Base-by-base conservation (phyloP, 2,113 vertebrate species). In the Trichechus manatus region DNA sequence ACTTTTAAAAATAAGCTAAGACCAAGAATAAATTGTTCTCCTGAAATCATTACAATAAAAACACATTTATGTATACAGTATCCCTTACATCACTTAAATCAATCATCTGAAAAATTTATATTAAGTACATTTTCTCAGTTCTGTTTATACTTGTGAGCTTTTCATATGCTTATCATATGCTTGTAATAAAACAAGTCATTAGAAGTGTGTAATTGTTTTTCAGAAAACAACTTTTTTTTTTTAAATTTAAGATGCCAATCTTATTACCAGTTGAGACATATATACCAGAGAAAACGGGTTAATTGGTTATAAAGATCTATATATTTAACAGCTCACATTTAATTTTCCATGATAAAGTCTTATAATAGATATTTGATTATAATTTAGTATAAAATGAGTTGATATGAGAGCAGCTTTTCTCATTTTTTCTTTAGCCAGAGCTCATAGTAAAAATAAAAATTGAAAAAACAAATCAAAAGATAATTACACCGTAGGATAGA, bases 61-160 rank as follows among this genome's bases (percentile, higher is more conserved):
- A 44, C 31, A 23, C 25, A 0, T 9, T 84, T 19, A 1, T 31
- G 13, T 0, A 17, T 0, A 22, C 11, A 77, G 1, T 5, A 53
- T 36, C 85, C 80, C 79, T 27, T 3, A 8, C 2, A 61, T 75
- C 3, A 39, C 9, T 63, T 86, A 56, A 61, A 42, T 19, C 13
- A 61, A 42, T 19, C 13, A 50, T 72, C 7, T 36, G 20, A 63
- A 93, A 66, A 75, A 27, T 23, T 77, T 88, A 39, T n/a, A 68
- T 68, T 23, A 87, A 75, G 11, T 36, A 1, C 8, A 3, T 27
- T 89, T 59, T 81, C 42, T 78, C 19, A 64, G 14, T 50, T 80
- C 20, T 10, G 66, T 15, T 68, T 66, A 15, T 3, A 25, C n/a
- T 17, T 72, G 2, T 53, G 47, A 70, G 47, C 59, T 87, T 66